Conservation (phyloP, 37 sponge, comb jelly and placozoan species). For the Agelas oroides region DNA sequence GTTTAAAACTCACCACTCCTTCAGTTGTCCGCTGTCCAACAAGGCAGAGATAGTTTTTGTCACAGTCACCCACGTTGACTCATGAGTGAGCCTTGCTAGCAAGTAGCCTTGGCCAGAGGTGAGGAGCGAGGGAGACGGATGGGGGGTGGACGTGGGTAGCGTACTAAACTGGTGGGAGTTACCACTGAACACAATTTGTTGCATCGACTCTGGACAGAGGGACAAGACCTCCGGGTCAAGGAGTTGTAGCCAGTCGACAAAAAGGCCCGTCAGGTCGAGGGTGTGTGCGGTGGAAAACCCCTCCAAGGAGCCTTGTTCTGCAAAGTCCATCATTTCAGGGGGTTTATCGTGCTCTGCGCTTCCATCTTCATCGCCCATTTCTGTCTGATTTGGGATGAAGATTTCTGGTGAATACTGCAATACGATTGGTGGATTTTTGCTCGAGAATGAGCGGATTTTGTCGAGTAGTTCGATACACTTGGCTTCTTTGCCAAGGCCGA, state of each 20-base stretch:
- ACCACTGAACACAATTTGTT: slow-evolving; percentile 37
- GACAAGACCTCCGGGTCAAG: slow-evolving; percentile 56
- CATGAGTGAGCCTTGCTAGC: slow-evolving; percentile 34
- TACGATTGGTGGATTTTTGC: background rate
- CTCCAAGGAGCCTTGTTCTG: background rate
- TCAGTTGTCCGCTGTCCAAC: slow-evolving; percentile 8
- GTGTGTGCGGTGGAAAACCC: background rate
- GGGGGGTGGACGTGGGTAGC: background rate
- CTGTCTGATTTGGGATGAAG: background rate
- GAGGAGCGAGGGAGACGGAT: background rate
- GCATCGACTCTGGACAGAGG: background rate
- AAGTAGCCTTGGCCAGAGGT: slow-evolving; percentile 62
- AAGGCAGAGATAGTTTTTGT: background rate
- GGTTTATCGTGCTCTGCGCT: background rate
- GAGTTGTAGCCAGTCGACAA: slow-evolving; percentile 56
- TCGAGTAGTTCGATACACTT: slow-evolving; percentile 37
- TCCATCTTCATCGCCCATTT: background rate
- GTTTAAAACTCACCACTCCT: slow-evolving; percentile 27
- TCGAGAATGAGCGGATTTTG: background rate
- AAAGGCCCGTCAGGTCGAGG: slow-evolving; percentile 37
- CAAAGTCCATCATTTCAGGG: background rate
- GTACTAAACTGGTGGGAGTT: background rate
- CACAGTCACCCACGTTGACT: slow-evolving; percentile 22
- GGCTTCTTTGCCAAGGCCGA: slow-evolving; percentile 18
- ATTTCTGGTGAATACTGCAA: slow-evolving; percentile 26